A percentile compares a stretch with the other conserved stretches of the same genome.
Conservation (phyloP, 2,888 invertebrate genomes). For the Meteorus cinctellus region DNA sequence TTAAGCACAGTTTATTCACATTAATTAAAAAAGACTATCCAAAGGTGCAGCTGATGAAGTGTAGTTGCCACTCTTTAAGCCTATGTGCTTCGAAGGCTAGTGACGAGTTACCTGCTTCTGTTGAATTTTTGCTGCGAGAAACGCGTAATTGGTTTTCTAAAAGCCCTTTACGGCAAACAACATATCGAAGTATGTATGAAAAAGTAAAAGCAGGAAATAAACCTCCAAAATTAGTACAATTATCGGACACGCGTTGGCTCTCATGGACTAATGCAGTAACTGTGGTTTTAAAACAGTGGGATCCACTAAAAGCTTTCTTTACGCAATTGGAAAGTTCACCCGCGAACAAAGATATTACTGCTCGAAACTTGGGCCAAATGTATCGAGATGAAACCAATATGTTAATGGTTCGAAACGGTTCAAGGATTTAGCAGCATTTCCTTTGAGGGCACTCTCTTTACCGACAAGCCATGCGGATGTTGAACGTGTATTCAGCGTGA, state of each 20-base stretch:
- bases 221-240: slow-evolving; percentile 48
- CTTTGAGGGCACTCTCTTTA: slow-evolving; percentile 48
- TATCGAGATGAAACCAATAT: slow-evolving; percentile 50
- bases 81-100: slow-evolving; percentile 56
- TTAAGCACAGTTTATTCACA: slow-evolving; percentile 49
- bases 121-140: slow-evolving; percentile 58
- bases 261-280: slow-evolving; percentile 53
- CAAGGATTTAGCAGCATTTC: slow-evolving; percentile 49
- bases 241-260: slow-evolving; percentile 56
- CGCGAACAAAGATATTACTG: slow-evolving; percentile 52
- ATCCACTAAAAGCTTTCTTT: slow-evolving; percentile 55
- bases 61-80: slow-evolving; percentile 57
- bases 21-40: slow-evolving; percentile 51
- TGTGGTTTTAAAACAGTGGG: slow-evolving; percentile 55
- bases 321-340: slow-evolving; percentile 40
- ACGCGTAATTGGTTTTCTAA: slow-evolving; percentile 57
- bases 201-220: slow-evolving; percentile 45
- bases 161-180: slow-evolving; percentile 42
- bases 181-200: slow-evolving; percentile 45
- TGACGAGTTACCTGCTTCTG: slow-evolving; percentile 50
- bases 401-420: slow-evolving; percentile 34
- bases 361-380: slow-evolving; percentile 49
- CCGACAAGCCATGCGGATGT: slow-evolving; percentile 55
- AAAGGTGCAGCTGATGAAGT: slow-evolving; percentile 52
- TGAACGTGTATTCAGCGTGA: slow-evolving; percentile 53